These are phyloP conservation scores for Ruditapes philippinarum DNA, from an alignment of 1,140 invertebrate species.

Conservation along the genomic window DNA sequence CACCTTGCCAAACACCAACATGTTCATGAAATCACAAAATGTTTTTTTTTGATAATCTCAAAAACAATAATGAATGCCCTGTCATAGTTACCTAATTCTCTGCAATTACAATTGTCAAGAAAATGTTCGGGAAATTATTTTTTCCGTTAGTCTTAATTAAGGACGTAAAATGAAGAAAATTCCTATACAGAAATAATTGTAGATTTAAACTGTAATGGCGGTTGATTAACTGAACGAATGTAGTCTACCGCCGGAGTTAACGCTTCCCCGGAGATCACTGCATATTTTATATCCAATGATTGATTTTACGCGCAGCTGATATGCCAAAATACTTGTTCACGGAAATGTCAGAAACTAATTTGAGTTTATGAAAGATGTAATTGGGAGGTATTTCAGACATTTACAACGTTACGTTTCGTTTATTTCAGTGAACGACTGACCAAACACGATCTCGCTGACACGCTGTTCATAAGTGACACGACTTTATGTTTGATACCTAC, in stretches of 20 bases:
- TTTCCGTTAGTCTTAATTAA: too few relatives aligned
- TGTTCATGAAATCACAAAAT: too few relatives aligned
- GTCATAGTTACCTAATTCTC: too few relatives aligned
- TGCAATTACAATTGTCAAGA: too few relatives aligned
- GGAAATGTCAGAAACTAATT: slow-evolving; percentile 53
- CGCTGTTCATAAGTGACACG: background rate
- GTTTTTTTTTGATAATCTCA: too few relatives aligned
- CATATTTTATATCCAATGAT: slow-evolving; percentile 34
- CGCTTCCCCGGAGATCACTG: background rate
- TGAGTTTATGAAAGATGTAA: slow-evolving; percentile 48
- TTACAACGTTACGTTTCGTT: slow-evolving; percentile 42
- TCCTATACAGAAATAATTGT: background rate
- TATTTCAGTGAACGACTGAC: slow-evolving; percentile 25
- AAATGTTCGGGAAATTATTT: background rate
- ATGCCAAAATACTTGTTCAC: slow-evolving; percentile 54
- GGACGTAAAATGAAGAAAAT: too few relatives aligned
- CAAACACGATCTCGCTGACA: background rate
- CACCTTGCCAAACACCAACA: too few relatives aligned
- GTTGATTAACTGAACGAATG: background rate
- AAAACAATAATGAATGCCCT: too few relatives aligned
- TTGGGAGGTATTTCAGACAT: slow-evolving; percentile 54
- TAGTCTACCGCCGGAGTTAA: background rate
- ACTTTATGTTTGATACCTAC: background rate
- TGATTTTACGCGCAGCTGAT: slow-evolving; percentile 47
- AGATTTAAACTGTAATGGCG: background rate